These are phyloP conservation scores for Chrysolina oricalcia DNA, from an alignment of 2,888 invertebrate species.

Conservation along the genomic window DNA sequence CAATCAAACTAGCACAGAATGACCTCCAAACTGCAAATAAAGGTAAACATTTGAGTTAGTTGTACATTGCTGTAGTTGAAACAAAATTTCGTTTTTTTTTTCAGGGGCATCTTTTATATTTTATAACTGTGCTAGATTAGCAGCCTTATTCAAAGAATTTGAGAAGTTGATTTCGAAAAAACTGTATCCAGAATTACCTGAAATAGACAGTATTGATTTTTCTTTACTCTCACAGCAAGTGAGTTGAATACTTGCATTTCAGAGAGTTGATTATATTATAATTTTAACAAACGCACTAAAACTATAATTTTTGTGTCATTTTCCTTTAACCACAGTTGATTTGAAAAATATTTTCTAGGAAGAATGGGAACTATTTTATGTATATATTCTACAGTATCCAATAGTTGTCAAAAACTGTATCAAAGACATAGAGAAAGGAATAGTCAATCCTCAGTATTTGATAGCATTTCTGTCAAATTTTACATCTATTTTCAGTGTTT, in stretches of 20 bases:
- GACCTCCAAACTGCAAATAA: constrained; percentile 60
- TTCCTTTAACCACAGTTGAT: too few species aligned
- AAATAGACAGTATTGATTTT: constrained; percentile 77
- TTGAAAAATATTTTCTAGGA: constrained; percentile 74
- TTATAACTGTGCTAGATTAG: constrained; percentile 85
- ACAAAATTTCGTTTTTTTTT: constrained; percentile 32
- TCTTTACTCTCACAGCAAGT: constrained; percentile 79
- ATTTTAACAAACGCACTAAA: not conserved
- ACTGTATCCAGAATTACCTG: constrained; percentile 77
- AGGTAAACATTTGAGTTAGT: constrained; percentile 44
- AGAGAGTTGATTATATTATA: too few species aligned
- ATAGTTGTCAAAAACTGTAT: constrained; percentile 75
- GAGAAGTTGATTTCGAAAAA: constrained; percentile 74
- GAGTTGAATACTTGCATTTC: too few species aligned
- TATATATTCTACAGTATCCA: constrained; percentile 80
- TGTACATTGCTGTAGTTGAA: too few species aligned
- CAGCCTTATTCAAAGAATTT: constrained; percentile 79
- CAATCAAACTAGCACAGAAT: constrained; percentile 73
- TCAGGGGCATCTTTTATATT: constrained; percentile 83
- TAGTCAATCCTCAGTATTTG: constrained; percentile 78
- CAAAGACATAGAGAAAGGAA: constrained; percentile 72
- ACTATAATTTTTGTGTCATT: not conserved
- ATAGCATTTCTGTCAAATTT: constrained; percentile 79
- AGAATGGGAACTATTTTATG: constrained; percentile 84
- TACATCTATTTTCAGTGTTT: constrained; percentile 81